phyloP scores from a whole-genome alignment of 2,888 invertebrate genomes.

The Synergus itoensis region DNA sequence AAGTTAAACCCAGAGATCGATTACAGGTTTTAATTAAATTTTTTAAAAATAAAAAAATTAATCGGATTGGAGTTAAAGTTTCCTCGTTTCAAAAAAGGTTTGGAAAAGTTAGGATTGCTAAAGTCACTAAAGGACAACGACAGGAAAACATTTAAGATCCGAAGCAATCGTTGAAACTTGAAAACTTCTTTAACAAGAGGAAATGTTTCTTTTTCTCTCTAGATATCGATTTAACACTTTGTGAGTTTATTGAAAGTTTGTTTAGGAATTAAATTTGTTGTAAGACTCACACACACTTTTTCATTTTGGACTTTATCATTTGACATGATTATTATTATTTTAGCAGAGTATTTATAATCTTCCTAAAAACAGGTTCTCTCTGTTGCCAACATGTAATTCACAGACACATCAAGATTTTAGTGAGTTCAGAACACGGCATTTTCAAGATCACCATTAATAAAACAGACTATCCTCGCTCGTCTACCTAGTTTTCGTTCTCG shows the following conservation, averaged over 20 bases:
- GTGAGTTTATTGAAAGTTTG: background rate
- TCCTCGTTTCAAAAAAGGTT: background rate
- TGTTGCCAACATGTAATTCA: background rate
- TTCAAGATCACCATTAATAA: slow-evolving; percentile 57
- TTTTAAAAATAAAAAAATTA: background rate
- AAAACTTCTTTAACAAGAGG: slow-evolving; percentile 26
- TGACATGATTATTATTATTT: background rate
- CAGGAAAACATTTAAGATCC: slow-evolving; percentile 4
- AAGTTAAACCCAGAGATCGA: background rate
- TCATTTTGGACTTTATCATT: too few species aligned
- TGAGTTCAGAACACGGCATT: background rate
- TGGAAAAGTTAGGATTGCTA: slow-evolving; percentile 22
- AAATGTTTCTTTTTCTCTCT: slow-evolving; percentile 10
- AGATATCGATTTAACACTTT: slow-evolving; percentile 2
- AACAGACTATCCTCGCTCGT: slow-evolving; percentile 58
- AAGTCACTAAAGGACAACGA: slow-evolving; percentile 10
- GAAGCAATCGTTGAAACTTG: slow-evolving; percentile 5
- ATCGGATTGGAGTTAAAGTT: background rate
- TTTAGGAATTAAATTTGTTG: background rate
- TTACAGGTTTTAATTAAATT: background rate
- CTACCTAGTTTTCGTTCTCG: slow-evolving; percentile 52
- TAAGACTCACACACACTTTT: too few species aligned
- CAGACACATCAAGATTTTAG: background rate
- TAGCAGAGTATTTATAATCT: background rate
- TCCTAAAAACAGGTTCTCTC: background rate